A percentile compares a stretch with the other conserved stretches of the same genome.
Evolutionary conservation across 2,888 invertebrate genomes (phyloP).

Genomic region (Drosophila anomelani): DNA sequence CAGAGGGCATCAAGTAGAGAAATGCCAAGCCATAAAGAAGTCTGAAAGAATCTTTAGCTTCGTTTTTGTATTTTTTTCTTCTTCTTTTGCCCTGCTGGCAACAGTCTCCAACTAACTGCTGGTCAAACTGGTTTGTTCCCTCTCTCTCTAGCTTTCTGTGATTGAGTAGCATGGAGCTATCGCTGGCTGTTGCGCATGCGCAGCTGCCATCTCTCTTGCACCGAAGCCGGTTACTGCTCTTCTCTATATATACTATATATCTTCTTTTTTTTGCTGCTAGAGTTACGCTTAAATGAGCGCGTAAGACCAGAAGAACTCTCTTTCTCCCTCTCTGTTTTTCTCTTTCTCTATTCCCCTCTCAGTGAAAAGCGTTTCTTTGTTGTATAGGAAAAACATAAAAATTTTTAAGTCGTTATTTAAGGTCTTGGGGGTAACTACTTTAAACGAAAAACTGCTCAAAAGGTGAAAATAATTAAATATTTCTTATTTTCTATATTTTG

Average conservation of each 20-base stretch:
- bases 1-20: slow-evolving; percentile 24
- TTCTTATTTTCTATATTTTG: neutral
- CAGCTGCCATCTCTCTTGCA: slow-evolving; percentile 56
- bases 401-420: slow-evolving; percentile 28
- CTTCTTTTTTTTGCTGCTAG: slow-evolving; percentile 59
- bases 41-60: slow-evolving; percentile 39
- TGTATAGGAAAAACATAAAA: slow-evolving; percentile 41
- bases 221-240: slow-evolving; percentile 29
- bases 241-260: neutral
- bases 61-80: slow-evolving; percentile 7
- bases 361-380: slow-evolving; percentile 35
- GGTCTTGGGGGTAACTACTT: neutral
- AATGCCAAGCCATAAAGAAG: slow-evolving; percentile 36
- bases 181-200: slow-evolving; percentile 56
- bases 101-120: slow-evolving; percentile 47
- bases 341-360: slow-evolving; percentile 9
- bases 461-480: too few species aligned
- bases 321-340: slow-evolving; percentile 13
- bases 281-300: slow-evolving; percentile 79
- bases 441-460: slow-evolving; percentile 2
- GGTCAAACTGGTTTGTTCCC: slow-evolving; percentile 70
- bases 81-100: slow-evolving; percentile 48
- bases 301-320: slow-evolving; percentile 73
- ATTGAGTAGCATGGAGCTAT: slow-evolving; percentile 24
- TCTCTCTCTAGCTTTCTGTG: neutral